Percentiles rank a stretch among this genome's conserved stretches.
These are phyloP conservation scores for Colostygia pectinataria DNA, from an alignment of 2,888 invertebrate species.

Conservation along the genomic window DNA sequence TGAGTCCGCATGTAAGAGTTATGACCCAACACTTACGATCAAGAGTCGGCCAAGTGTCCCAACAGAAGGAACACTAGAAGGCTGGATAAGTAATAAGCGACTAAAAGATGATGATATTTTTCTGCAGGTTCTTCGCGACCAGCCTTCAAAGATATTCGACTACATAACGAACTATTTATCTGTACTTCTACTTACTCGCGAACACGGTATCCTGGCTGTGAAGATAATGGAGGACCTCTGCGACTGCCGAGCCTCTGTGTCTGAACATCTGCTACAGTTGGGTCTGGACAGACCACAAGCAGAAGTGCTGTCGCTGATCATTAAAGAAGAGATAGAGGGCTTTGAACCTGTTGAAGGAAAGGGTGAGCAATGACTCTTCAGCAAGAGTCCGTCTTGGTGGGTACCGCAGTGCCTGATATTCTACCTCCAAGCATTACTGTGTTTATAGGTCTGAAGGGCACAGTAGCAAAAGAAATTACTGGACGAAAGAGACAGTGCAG, in stretches of 20 bases:
- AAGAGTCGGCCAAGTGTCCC: too few species aligned
- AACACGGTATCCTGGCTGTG: slow-evolving; percentile 76
- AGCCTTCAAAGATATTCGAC: slow-evolving; percentile 85
- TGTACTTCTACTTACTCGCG: slow-evolving; percentile 86
- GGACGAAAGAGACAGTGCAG: too few species aligned
- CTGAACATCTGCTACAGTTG: slow-evolving; percentile 59
- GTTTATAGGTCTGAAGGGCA: too few species aligned
- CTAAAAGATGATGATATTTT: background rate
- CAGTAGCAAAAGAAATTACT: too few species aligned
- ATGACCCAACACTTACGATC: too few species aligned
- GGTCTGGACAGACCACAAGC: slow-evolving; percentile 49
- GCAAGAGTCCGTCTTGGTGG: too few species aligned
- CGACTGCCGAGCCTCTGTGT: slow-evolving; percentile 66
- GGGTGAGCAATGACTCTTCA: slow-evolving; percentile 50
- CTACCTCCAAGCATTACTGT: too few species aligned
- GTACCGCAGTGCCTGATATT: too few species aligned
- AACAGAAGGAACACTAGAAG: too few species aligned
- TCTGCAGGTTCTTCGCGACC: slow-evolving; percentile 85
- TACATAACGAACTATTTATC: slow-evolving; percentile 90
- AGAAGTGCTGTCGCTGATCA: slow-evolving; percentile 50
- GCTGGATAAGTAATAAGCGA: too few species aligned
- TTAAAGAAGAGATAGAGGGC: slow-evolving; percentile 61
- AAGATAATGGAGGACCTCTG: slow-evolving; percentile 71
- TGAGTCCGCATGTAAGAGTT: too few species aligned
- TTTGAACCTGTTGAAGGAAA: slow-evolving; percentile 53